phyloP scores from a whole-genome alignment of 2,797 vertebrate species.

The Taeniopygia guttata region DNA sequence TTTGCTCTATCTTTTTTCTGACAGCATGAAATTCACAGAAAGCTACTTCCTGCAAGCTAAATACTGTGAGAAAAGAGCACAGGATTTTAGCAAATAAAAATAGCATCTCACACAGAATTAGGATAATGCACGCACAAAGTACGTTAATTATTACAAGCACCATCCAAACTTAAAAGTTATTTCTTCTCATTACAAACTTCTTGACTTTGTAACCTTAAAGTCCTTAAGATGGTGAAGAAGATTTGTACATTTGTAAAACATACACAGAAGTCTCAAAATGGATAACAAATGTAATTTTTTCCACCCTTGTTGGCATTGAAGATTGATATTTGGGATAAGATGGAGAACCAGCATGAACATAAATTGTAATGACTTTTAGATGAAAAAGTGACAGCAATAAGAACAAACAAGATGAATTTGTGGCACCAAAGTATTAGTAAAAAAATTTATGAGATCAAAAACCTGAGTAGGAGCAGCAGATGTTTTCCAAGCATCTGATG shows the following conservation, averaged over 20 bases:
- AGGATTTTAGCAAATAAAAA: neutral
- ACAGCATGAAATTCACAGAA: neutral
- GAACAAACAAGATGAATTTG: slow-evolving; percentile 26
- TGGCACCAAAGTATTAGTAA: neutral
- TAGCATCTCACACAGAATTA: neutral
- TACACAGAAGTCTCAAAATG: neutral
- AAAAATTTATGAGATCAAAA: slow-evolving; percentile 23
- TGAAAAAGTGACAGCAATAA: neutral
- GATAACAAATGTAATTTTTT: neutral
- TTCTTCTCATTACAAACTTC: neutral
- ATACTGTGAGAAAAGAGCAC: neutral
- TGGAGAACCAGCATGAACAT: neutral
- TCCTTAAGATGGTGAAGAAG: neutral
- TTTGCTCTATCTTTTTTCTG: neutral
- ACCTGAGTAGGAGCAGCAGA: slow-evolving; percentile 38
- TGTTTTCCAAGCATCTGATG: slow-evolving; percentile 47
- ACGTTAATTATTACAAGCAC: neutral
- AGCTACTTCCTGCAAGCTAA: neutral
- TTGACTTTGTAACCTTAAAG: neutral
- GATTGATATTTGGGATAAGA: slow-evolving; percentile 1
- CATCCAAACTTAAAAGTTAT: neutral
- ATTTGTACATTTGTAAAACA: neutral
- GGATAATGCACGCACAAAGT: neutral
- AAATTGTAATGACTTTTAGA: neutral
- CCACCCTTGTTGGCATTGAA: neutral